These are phyloP conservation scores for Flexamia atlantica DNA, from an alignment of 2,888 invertebrate species.

Conservation along the genomic window DNA sequence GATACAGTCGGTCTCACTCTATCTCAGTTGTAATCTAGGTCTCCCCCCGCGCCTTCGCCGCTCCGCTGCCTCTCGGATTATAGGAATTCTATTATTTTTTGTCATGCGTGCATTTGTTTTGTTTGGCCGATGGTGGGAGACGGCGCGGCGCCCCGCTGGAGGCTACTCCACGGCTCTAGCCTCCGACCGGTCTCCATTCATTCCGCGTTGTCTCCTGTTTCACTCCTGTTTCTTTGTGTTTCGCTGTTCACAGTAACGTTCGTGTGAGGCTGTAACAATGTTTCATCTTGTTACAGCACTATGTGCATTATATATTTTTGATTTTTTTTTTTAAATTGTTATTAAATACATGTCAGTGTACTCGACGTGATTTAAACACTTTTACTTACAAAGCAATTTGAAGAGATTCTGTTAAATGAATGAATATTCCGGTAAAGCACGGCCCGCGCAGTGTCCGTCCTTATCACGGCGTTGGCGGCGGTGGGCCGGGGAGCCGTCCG, in stretches of 20 bases:
- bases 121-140: slow-evolving; percentile 56
- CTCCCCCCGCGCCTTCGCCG: slow-evolving; percentile 57
- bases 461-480: not conserved
- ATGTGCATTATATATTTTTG: no score
- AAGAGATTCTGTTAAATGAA: no score
- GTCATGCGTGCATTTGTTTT: slow-evolving; percentile 63
- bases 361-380: no score
- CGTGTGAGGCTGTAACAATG: not conserved
- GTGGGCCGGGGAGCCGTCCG: not conserved
- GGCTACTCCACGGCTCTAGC: slow-evolving; percentile 35
- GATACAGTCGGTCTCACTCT: slow-evolving; percentile 61
- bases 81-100: slow-evolving; percentile 64
- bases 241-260: slow-evolving; percentile 17
- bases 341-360: no score
- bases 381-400: no score
- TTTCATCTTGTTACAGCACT: no score
- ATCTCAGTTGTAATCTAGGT: slow-evolving; percentile 62
- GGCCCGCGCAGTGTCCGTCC: not conserved
- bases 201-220: slow-evolving; percentile 46
- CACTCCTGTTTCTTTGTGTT: slow-evolving; percentile 39
- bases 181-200: slow-evolving; percentile 48
- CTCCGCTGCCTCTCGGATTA: slow-evolving; percentile 62
- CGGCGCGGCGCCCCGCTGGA: slow-evolving; percentile 47
- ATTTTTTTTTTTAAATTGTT: no score
- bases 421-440: not conserved